Percentiles rank a stretch among this genome's conserved stretches.
These are phyloP conservation scores for Neoniphon sammara DNA, from an alignment of 2,797 vertebrate genomes.

Conservation along the genomic window DNA sequence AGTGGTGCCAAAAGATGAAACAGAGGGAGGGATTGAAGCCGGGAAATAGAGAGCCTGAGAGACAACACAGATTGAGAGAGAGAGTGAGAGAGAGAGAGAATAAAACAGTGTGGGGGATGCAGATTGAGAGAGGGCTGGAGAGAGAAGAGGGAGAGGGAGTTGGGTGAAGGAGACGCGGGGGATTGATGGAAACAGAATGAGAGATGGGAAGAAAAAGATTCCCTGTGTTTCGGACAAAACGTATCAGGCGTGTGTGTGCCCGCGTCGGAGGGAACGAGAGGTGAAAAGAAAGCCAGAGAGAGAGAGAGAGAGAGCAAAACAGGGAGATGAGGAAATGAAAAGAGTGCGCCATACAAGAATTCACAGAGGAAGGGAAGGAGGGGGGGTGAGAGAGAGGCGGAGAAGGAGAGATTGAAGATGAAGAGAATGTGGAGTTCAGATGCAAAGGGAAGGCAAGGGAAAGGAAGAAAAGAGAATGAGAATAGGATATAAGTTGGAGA, in stretches of 20 bases:
- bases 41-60: constrained; percentile 18
- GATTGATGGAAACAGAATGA: not conserved
- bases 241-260: too few relatives aligned
- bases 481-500: constrained; percentile 31
- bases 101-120: not conserved
- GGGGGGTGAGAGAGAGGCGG: too few relatives aligned
- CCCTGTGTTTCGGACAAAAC: not conserved
- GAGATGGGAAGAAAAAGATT: not conserved
- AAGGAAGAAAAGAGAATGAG: constrained; percentile 21
- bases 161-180: not conserved
- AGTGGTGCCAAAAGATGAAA: constrained; percentile 25
- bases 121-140: constrained; percentile 19
- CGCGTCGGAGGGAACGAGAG: too few relatives aligned
- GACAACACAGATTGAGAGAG: constrained; percentile 16
- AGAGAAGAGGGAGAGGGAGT: not conserved
- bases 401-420: not conserved
- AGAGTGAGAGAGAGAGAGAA: constrained; percentile 7
- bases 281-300: too few relatives aligned
- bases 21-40: constrained; percentile 22
- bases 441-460: constrained; percentile 9
- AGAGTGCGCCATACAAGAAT: too few relatives aligned
- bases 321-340: too few relatives aligned
- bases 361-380: too few relatives aligned
- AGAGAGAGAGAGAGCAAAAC: too few relatives aligned
- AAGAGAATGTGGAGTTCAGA: not conserved